Evolutionary conservation across 2,113 vertebrate genomes (phyloP).

Genomic region (Lampris incognitus): DNA sequence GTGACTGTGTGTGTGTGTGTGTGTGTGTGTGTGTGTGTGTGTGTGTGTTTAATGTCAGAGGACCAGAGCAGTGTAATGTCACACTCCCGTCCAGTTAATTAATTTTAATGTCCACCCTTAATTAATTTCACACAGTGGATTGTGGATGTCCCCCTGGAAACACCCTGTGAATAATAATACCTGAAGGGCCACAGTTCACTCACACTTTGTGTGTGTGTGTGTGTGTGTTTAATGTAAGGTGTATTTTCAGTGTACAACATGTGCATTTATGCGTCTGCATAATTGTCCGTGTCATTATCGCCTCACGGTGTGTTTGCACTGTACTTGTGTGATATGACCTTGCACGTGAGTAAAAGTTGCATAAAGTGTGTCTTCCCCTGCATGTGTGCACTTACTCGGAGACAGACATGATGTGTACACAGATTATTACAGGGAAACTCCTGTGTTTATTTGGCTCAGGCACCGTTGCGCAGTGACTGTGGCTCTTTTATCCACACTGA

Average conservation of each 20-base stretch:
- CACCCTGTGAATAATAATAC: constrained; percentile 56
- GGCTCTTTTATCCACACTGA: not conserved
- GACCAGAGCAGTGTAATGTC: constrained; percentile 63
- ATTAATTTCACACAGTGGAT: constrained; percentile 72
- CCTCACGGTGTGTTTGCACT: too few relatives aligned
- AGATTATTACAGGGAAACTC: not conserved
- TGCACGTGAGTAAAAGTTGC: not conserved
- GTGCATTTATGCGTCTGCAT: too few relatives aligned
- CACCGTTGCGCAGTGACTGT: not conserved
- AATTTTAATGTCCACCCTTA: constrained; percentile 73
- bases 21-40: constrained; percentile 15
- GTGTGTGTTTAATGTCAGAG: constrained; percentile 61
- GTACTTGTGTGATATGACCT: not conserved
- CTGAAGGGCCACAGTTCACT: not conserved
- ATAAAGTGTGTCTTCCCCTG: too few relatives aligned
- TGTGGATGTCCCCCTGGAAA: constrained; percentile 57
- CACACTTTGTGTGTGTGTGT: not conserved
- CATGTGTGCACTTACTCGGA: not conserved
- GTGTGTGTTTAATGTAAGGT: not conserved
- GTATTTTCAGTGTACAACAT: too few relatives aligned
- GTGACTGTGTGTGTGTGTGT: constrained; percentile 7
- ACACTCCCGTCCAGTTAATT: constrained; percentile 69
- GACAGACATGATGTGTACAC: not conserved
- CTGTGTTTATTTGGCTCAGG: constrained; percentile 16
- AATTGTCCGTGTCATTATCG: too few relatives aligned